phyloP scores from a whole-genome alignment of 1,140 invertebrate species.

The Carposina sasakii region DNA sequence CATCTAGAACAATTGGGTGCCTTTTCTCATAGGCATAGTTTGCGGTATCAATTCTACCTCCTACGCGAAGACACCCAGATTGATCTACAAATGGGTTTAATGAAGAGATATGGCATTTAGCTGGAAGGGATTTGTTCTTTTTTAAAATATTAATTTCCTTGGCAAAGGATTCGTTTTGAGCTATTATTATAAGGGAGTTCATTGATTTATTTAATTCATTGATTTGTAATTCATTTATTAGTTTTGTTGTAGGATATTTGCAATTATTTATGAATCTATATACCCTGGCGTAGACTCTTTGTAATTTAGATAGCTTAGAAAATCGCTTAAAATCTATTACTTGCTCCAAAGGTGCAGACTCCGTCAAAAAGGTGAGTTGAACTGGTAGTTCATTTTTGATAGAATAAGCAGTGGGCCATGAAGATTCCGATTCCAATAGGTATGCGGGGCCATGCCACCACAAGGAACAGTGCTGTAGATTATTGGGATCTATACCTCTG shows the following conservation, averaged over 20 bases:
- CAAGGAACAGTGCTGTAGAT: constrained; percentile 15
- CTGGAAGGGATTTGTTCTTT: neutral
- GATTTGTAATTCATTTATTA: constrained; percentile 8
- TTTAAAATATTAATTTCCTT: constrained; percentile 15
- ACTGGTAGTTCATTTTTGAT: too few relatives aligned
- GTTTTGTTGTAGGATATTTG: constrained; percentile 12
- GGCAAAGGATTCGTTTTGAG: constrained; percentile 23
- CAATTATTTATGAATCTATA: constrained; percentile 23
- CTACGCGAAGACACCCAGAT: constrained; percentile 1
- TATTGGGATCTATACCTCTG: constrained; percentile 26
- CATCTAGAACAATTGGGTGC: constrained; percentile 11
- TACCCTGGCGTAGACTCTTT: constrained; percentile 16
- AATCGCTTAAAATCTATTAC: constrained; percentile 15
- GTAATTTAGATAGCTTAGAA: constrained; percentile 20
- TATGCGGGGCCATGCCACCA: constrained; percentile 27
- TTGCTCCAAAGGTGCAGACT: too few relatives aligned
- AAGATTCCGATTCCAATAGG: constrained; percentile 2
- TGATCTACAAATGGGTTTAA: constrained; percentile 18
- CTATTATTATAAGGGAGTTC: constrained; percentile 17
- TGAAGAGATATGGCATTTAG: constrained; percentile 6
- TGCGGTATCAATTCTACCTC: constrained; percentile 3
- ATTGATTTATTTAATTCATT: constrained; percentile 20
- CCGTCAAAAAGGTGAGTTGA: too few relatives aligned
- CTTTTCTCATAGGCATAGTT: constrained; percentile 10
- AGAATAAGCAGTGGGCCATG: too few relatives aligned